Evolutionary conservation across 2,113 vertebrate genomes (phyloP), one percentile per base, ranked within the genome.

Genomic region (Spermophilus dauricus): DNA sequence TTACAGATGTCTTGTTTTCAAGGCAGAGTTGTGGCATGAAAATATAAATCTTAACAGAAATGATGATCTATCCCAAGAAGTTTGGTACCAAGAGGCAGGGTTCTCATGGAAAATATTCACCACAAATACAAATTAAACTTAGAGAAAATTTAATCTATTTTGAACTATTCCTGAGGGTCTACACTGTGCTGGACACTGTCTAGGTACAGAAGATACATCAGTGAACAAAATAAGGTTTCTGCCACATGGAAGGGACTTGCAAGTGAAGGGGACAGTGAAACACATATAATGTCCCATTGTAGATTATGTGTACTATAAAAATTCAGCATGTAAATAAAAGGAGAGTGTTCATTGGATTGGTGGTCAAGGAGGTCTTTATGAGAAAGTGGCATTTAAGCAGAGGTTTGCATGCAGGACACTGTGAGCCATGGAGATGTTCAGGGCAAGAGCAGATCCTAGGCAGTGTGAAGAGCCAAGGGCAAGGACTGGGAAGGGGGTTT

Each of bases 11-110:
- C 63, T 86, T 28, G 53, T 81, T 85, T 96, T 48, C 10, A 92
- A 89, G 34, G 37, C 22, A 89, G 73, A 30, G 67, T 67, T 76
- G 32, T 70, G 86, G 8, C 24, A 82, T 91, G 78, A 69, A 91
- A 86, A 82, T 39, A 93, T 42, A 67, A 48, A 82, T 86, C 28
- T 58, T 83, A 86, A 86, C 18, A 85, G 76, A 86, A 96, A 73
- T 94, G 67, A 37, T 77, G 45, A 88, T 45, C 58, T 73, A 42
- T 32, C 34, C 32, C 34, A 65, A 56, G 77, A 58, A 56, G 8
- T 77, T 93, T 73, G 56, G n/a, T 14, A 85, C 69, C 34, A 96
- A 91, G 51, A 89, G 56, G 12, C 24, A 87, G 8, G 4, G 17
- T 63, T 80, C 67, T 42, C 24, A 53, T 65, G 58, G 42, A 88